A percentile compares a stretch with the other conserved stretches of the same genome.
Conservation (phyloP, 2,113 vertebrate species). For the Lycaon pictus region DNA sequence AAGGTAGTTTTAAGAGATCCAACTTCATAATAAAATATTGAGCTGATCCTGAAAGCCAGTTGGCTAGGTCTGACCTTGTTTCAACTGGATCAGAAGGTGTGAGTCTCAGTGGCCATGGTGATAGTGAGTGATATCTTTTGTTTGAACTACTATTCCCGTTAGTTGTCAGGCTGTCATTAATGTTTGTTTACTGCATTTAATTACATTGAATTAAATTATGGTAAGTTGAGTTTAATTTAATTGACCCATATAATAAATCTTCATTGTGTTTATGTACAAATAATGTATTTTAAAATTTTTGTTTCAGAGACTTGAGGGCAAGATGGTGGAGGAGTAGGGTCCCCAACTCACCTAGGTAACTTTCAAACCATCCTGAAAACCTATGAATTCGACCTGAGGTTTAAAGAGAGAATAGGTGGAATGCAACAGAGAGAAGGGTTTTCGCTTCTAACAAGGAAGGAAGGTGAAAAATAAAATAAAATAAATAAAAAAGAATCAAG, state of each 20-base stretch:
- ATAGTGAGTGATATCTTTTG: background rate
- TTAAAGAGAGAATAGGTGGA: too few relatives aligned
- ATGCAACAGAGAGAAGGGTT: too few relatives aligned
- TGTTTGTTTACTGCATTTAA: background rate
- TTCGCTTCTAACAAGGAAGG: too few relatives aligned
- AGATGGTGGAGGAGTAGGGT: too few relatives aligned
- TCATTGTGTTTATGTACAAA: background rate
- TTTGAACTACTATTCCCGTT: background rate
- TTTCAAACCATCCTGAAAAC: too few relatives aligned
- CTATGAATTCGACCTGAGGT: too few relatives aligned
- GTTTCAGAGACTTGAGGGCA: background rate
- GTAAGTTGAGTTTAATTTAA: background rate
- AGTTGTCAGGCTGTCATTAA: background rate
- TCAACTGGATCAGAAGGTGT: accelerated
- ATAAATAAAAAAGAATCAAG: too few relatives aligned
- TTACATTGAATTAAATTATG: background rate
- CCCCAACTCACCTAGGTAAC: too few relatives aligned
- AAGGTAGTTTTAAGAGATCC: background rate
- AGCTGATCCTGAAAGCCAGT: background rate
- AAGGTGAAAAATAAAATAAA: too few relatives aligned
- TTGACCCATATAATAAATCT: background rate
- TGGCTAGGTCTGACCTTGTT: background rate
- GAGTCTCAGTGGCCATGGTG: accelerated
- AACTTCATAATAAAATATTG: background rate
- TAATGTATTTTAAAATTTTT: background rate